These are phyloP conservation scores for Aegithalos caudatus DNA, from an alignment of 2,113 vertebrate genomes.

Conservation along the genomic window DNA sequence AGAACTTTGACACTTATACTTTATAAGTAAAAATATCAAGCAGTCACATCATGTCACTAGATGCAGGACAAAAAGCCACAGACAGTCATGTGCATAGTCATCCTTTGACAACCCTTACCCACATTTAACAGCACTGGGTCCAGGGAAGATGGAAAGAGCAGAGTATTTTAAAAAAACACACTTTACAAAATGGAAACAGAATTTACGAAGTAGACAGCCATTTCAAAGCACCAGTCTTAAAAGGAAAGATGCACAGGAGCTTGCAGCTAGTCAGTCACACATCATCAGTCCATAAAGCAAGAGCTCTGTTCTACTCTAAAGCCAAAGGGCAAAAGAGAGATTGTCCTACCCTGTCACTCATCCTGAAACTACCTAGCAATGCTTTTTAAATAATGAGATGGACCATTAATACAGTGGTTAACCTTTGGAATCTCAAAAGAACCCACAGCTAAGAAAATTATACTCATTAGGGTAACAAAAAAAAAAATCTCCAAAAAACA, in stretches of 20 bases:
- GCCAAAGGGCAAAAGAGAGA: background rate
- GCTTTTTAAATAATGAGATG: background rate
- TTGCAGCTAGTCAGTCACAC: background rate
- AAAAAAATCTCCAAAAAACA: background rate
- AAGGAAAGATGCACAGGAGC: accelerated
- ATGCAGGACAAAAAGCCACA: background rate
- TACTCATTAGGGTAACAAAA: background rate
- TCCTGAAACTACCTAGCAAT: background rate
- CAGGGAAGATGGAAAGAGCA: background rate
- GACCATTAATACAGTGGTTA: background rate
- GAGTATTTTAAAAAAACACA: background rate
- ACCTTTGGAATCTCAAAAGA: background rate
- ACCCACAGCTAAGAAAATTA: background rate
- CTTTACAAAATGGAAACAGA: background rate
- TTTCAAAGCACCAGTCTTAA: background rate
- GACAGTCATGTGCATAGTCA: accelerated
- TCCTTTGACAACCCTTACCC: background rate
- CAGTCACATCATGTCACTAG: background rate
- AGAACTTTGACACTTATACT: background rate
- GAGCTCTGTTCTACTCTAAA: background rate
- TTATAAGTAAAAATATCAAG: background rate
- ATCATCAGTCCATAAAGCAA: background rate
- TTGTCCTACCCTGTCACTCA: background rate
- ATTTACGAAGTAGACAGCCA: background rate
- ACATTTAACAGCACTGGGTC: background rate